Evolutionary conservation across 2,797 vertebrate genomes (phyloP), one percentile per base, ranked within the genome.

Genomic region (Rhinophrynus dorsalis): DNA sequence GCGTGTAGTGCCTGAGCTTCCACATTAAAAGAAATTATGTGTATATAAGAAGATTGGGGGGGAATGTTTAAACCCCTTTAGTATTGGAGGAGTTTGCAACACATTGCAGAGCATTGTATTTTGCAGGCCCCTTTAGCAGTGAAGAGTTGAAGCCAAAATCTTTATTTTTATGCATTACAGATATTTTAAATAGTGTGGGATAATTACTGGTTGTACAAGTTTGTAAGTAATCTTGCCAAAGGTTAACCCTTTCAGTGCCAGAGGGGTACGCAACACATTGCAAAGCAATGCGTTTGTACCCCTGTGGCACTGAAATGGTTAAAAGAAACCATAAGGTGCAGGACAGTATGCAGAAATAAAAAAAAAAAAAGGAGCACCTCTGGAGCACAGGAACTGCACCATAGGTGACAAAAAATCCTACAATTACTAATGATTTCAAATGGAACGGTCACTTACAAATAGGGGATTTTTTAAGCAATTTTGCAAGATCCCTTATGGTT

Each of bases 91-190:
- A 23, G 67, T 37, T 23, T 30, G 32, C 15, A 56, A n/a, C 54
- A 32, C 40, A 50, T 15, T 40, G 55, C 8, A 30, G 40, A 38
- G 50, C 52, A 24, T 47, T 26, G 50, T 37, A 21, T 18, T n/a
- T n/a, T 40, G 40, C 21, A 21, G 30, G 48, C 58, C 27, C 33
- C 42, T 57, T 27, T 54, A 55, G 68, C 15, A 33, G 20, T 29
- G 44, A 11, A 50, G 51, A 33, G 42, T 85, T 83, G 83, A 97
- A 97, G 96, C 94, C 96, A 98, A 97, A 99, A 98, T 96, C 93
- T 98, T 98, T 99, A 99, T 99, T 99, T 99, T 99, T 99, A 98
- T 99, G 96, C 95, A 95, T 94, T 94, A 94, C 95, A 91, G 96
- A 94, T 99, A 98, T 99, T 99, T 99, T 98, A 97, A 97, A 98